phyloP scores from a whole-genome alignment of 1,140 invertebrate species.

The Apis dorsata region DNA sequence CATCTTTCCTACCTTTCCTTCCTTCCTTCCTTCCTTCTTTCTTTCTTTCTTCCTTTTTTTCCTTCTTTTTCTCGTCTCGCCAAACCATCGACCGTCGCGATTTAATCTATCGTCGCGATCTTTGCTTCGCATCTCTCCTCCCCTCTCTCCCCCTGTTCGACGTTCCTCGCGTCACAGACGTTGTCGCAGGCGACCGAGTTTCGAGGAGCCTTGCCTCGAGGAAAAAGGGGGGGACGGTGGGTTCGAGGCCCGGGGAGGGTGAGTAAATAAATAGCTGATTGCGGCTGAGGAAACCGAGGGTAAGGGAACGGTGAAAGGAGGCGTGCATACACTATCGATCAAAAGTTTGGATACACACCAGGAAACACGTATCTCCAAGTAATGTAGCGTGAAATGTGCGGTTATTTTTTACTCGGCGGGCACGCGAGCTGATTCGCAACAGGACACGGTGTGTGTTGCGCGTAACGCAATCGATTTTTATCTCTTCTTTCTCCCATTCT shows the following conservation, averaged over 20 bases:
- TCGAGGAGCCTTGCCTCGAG: background rate
- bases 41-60: too few species aligned
- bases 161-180: background rate
- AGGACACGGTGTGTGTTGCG: background rate
- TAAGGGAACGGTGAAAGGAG: background rate
- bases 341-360: constrained; percentile 21
- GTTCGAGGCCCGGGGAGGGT: background rate
- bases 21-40: too few species aligned
- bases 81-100: too few species aligned
- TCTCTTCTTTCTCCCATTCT: background rate
- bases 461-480: background rate
- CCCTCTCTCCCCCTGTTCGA: background rate
- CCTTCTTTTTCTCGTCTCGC: too few species aligned
- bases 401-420: background rate
- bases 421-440: background rate
- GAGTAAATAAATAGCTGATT: constrained; percentile 40
- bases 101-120: too few species aligned
- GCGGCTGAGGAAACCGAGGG: background rate
- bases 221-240: background rate
- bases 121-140: too few species aligned
- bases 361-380: background rate
- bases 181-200: background rate
- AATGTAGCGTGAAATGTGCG: constrained; percentile 15
- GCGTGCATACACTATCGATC: constrained; percentile 14
- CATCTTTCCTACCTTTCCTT: too few species aligned